Conservation (phyloP, 2,888 invertebrate species). For the Rhodophaea formosa region DNA sequence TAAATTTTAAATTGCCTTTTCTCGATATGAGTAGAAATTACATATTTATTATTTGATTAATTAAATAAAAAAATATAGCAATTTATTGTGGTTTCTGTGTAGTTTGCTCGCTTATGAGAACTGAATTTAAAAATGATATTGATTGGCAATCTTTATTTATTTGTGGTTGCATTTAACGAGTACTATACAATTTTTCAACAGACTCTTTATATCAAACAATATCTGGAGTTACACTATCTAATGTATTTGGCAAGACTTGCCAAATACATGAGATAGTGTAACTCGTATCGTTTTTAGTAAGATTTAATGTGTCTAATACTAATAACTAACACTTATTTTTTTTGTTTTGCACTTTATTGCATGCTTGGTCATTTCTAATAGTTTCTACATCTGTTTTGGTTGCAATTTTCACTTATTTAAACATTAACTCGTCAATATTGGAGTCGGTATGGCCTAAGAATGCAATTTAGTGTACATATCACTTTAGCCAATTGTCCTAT, state of each 20-base stretch:
- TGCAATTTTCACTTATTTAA: too few relatives aligned
- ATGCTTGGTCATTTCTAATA: neutral
- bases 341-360: neutral
- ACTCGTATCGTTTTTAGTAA: too few relatives aligned
- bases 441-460: neutral
- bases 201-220: too few relatives aligned
- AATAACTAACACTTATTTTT: neutral
- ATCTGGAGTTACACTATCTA: too few relatives aligned
- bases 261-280: too few relatives aligned
- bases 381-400: neutral
- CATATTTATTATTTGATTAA: constrained; percentile 60
- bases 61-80: constrained; percentile 37
- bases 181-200: too few relatives aligned
- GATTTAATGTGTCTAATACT: neutral
- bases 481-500: neutral
- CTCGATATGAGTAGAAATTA: constrained; percentile 52
- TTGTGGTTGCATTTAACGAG: too few relatives aligned
- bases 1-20: constrained; percentile 38
- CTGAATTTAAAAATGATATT: neutral
- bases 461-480: neutral
- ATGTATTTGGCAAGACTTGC: too few relatives aligned
- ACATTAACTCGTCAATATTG: too few relatives aligned
- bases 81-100: constrained; percentile 37
- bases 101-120: constrained; percentile 7
- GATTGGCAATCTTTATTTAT: too few relatives aligned